Percentiles rank a stretch among this genome's conserved stretches.
Conservation (phyloP, 2,888 invertebrate genomes). For the Opisthograptis luteolata region DNA sequence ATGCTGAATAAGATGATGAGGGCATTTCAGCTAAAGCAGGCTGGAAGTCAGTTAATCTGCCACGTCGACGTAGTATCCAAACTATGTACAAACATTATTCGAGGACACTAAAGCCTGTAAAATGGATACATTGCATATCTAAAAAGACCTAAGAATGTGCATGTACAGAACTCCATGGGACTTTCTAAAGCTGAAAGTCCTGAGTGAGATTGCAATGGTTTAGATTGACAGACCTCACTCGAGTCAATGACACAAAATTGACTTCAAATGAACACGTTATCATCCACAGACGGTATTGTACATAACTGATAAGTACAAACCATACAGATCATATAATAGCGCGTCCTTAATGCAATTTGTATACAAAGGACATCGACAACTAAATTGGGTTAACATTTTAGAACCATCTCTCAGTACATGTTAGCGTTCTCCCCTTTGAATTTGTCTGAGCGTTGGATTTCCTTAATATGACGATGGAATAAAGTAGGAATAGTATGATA, state of each 20-base stretch:
- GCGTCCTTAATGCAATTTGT: constrained; percentile 32
- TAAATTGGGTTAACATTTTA: not conserved
- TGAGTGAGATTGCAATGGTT: no score
- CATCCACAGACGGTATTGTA: constrained; percentile 17
- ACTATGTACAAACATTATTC: no score
- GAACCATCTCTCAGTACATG: constrained; percentile 3
- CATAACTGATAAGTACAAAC: constrained; percentile 11
- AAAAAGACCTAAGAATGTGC: no score
- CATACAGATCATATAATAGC: constrained; percentile 19
- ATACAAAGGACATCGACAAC: constrained; percentile 31
- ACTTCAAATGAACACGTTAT: constrained; percentile 14
- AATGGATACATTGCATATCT: no score
- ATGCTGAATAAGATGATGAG: no score
- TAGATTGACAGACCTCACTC: not conserved
- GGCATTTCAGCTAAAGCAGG: no score
- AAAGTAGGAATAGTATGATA: no score
- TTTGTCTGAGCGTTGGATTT: not conserved
- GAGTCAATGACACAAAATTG: constrained; percentile 23
- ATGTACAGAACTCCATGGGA: no score
- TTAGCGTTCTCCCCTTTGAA: not conserved
- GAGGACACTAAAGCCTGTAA: no score
- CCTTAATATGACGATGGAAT: not conserved
- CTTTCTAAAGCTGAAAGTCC: no score
- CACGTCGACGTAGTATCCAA: no score
- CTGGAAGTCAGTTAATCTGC: no score